Conservation (phyloP, 2,888 invertebrate species). For the Ariolimax columbianus region DNA sequence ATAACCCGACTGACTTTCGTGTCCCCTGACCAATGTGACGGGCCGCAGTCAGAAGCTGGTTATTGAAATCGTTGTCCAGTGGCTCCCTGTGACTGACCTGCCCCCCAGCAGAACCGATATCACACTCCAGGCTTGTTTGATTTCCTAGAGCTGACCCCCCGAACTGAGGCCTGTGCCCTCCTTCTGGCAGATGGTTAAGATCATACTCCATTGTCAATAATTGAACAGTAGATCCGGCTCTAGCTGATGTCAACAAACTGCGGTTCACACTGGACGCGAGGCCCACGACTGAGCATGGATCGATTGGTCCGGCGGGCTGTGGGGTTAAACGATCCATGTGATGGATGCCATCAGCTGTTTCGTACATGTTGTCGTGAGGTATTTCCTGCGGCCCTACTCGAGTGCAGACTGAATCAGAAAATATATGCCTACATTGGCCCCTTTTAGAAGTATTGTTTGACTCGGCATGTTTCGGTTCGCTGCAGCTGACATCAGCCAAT, state of each 20-base stretch:
- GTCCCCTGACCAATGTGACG: too few species aligned
- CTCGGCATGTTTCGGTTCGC: neutral
- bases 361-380: neutral
- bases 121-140: neutral
- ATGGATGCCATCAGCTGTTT: neutral
- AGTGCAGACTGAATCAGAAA: neutral
- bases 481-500: too few species aligned
- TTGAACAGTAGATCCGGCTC: neutral
- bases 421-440: neutral
- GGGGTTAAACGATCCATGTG: neutral
- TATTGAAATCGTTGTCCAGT: neutral
- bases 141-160: neutral
- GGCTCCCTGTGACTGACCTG: neutral
- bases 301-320: neutral
- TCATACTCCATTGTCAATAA: constrained; percentile 17
- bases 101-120: neutral
- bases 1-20: too few species aligned
- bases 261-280: constrained; percentile 1
- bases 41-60: too few species aligned
- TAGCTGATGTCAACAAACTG: neutral
- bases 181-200: neutral
- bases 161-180: neutral
- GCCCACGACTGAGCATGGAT: constrained; percentile 13
- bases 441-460: too few species aligned
- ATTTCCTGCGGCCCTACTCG: neutral